phyloP scores from a whole-genome alignment of 2,113 vertebrate species.

The Pongo pygmaeus region DNA sequence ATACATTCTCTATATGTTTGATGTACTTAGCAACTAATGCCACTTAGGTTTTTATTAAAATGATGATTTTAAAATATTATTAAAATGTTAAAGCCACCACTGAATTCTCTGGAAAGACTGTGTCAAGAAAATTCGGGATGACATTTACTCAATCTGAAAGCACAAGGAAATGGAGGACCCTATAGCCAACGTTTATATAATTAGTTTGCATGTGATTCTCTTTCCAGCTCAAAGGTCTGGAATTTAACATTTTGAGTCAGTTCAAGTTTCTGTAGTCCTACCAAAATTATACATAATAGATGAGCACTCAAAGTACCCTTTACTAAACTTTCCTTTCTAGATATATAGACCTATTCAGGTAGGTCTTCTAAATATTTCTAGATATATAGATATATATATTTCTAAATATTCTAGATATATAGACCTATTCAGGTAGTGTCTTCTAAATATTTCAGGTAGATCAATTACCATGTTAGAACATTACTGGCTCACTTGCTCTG shows the following conservation, averaged over 20 bases:
- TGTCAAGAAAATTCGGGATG: not conserved
- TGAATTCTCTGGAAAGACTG: not conserved
- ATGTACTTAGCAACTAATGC: not conserved
- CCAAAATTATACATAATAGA: conserved; percentile 77
- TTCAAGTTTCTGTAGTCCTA: conserved; percentile 73
- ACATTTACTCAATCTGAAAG: not conserved
- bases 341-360: conserved; percentile 60
- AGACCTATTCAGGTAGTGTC: conserved; percentile 62
- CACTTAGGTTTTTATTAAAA: not conserved
- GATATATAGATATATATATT: too few species aligned
- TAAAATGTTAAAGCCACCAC: not conserved
- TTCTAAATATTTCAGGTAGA: conserved; percentile 81
- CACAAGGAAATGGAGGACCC: not conserved
- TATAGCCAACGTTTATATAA: conserved; percentile 12
- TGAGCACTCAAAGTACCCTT: conserved; percentile 70
- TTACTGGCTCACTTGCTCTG: conserved; percentile 65
- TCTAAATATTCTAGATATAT: conserved; percentile 29
- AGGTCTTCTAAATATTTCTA: conserved; percentile 80
- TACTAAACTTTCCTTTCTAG: conserved; percentile 69
- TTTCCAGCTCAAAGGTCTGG: conserved; percentile 62
- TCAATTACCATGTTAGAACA: conserved; percentile 70
- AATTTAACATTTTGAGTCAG: conserved; percentile 66
- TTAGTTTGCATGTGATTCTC: not conserved
- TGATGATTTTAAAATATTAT: not conserved
- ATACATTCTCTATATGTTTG: not conserved